These are phyloP conservation scores for Oedothorax gibbosus DNA, from an alignment of 1,140 invertebrate genomes.

Conservation along the genomic window DNA sequence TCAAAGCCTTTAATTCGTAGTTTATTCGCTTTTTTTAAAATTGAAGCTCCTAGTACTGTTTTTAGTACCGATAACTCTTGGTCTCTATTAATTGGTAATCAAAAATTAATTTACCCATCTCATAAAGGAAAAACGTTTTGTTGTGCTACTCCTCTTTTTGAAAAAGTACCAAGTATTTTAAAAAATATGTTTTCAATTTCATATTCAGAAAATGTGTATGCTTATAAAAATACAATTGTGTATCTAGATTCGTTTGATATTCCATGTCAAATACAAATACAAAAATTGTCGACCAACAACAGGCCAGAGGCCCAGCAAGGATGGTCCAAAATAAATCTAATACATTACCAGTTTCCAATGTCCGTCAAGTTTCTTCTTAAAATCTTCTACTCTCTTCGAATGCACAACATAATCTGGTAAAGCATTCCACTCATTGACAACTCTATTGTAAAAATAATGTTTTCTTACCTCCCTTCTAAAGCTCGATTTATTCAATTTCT, in stretches of 20 bases:
- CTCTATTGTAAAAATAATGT: too few relatives aligned
- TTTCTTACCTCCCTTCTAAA: too few relatives aligned
- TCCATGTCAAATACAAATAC: too few relatives aligned
- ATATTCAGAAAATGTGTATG: constrained; percentile 26
- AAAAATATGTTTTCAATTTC: background rate
- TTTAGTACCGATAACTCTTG: constrained; percentile 21
- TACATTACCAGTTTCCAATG: too few relatives aligned
- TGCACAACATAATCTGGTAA: too few relatives aligned
- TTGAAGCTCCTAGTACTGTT: constrained; percentile 4
- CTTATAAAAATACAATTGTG: constrained; percentile 22
- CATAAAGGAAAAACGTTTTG: background rate
- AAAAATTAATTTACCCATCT: constrained; percentile 7
- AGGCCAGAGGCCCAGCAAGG: too few relatives aligned
- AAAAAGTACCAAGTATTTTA: background rate
- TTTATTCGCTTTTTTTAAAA: constrained; percentile 28
- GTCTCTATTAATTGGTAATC: constrained; percentile 8
- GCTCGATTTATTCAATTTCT: too few relatives aligned
- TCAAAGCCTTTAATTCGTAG: background rate
- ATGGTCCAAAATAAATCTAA: too few relatives aligned
- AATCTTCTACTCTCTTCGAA: too few relatives aligned
- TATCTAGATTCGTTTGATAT: constrained; percentile 15
- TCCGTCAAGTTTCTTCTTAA: too few relatives aligned
- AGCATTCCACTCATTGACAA: too few relatives aligned
- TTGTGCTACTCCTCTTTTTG: constrained; percentile 7
- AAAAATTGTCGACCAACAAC: too few relatives aligned